Conservation (phyloP, 2,113 vertebrate genomes). For the Geococcyx californianus region DNA sequence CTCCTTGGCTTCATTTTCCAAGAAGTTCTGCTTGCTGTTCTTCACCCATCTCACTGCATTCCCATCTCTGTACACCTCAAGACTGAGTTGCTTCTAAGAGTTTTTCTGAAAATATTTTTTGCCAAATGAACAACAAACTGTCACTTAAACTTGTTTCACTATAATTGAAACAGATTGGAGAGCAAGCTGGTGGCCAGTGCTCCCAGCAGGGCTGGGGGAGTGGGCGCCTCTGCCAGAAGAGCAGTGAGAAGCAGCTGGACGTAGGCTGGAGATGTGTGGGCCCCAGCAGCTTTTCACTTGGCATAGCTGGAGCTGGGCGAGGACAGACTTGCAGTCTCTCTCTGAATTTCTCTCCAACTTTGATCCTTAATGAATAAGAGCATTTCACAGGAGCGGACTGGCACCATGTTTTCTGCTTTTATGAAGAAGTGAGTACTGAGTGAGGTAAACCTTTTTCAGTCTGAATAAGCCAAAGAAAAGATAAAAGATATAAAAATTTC, state of each 20-base stretch:
- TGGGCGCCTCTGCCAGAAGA: background rate
- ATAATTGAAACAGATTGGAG: background rate
- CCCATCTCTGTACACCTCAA: background rate
- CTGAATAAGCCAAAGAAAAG: background rate
- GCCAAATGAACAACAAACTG: background rate
- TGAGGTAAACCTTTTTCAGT: background rate
- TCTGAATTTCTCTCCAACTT: background rate
- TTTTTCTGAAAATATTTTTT: background rate
- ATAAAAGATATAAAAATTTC: background rate
- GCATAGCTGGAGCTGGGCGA: background rate
- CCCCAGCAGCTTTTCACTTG: background rate
- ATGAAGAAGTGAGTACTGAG: background rate
- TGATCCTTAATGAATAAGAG: background rate
- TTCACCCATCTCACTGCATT: background rate
- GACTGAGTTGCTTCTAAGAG: background rate
- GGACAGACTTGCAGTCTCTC: background rate
- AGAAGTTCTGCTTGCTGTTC: background rate
- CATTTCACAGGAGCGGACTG: background rate
- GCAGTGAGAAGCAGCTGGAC: constrained; percentile 6
- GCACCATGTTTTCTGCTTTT: background rate
- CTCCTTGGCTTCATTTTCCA: background rate
- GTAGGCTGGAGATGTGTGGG: background rate
- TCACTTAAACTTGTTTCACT: background rate
- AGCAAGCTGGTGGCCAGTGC: rapidly evolving
- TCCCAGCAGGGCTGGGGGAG: background rate